Percentiles rank a stretch among this genome's conserved stretches.
These are phyloP conservation scores for Guaruba guarouba DNA, from an alignment of 2,113 vertebrate genomes.

Conservation along the genomic window DNA sequence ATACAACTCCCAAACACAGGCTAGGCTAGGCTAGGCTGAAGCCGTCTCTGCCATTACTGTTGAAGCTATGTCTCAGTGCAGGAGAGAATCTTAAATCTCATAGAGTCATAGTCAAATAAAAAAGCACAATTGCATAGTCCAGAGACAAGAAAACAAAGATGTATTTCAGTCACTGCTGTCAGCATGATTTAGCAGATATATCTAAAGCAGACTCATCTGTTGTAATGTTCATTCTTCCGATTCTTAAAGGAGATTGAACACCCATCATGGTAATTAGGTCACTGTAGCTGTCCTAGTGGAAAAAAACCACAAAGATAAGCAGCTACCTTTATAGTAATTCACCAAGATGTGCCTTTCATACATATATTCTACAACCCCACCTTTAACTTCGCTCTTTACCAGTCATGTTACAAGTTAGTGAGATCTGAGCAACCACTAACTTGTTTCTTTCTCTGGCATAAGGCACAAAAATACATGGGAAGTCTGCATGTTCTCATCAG, in stretches of 20 bases:
- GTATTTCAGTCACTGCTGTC: neutral
- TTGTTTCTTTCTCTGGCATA: neutral
- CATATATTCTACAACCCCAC: neutral
- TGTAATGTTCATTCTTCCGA: neutral
- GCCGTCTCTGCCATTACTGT: neutral
- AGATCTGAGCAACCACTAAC: neutral
- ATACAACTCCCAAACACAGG: neutral
- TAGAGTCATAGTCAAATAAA: neutral
- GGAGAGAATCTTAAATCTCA: neutral
- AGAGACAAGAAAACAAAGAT: neutral
- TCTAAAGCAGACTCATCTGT: neutral
- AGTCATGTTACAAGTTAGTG: neutral
- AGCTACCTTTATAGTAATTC: neutral
- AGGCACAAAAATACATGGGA: neutral
- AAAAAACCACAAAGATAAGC: neutral
- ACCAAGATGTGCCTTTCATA: neutral
- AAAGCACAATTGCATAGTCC: neutral
- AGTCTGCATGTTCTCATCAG: fast-evolving
- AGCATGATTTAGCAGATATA: neutral
- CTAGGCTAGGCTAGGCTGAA: neutral
- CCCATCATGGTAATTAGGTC: neutral
- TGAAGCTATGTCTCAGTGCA: neutral
- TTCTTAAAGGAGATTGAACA: neutral
- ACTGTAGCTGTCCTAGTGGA: neutral
- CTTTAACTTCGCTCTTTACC: neutral